Percentiles rank a stretch among this genome's conserved stretches.
phyloP scores from a whole-genome alignment of 1,140 invertebrate genomes.

The Trichoplusia ni region DNA sequence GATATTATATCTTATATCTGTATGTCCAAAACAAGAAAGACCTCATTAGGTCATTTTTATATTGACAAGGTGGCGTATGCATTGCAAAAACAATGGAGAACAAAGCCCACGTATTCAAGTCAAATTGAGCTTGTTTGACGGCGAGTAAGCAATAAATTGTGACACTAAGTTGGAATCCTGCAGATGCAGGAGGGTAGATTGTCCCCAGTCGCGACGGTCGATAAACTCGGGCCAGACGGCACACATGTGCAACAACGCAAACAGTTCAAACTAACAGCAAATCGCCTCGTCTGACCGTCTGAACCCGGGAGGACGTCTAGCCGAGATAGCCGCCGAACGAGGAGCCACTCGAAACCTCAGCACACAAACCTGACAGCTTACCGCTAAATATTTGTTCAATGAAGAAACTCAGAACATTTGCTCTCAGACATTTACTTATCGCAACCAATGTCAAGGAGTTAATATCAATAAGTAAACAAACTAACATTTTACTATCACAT shows the following conservation, averaged over 20 bases:
- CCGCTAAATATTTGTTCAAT: background rate
- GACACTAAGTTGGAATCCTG: background rate
- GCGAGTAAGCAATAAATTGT: background rate
- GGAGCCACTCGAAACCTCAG: background rate
- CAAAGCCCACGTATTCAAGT: too few relatives aligned
- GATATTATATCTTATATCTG: too few relatives aligned
- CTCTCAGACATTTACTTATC: background rate
- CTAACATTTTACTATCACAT: too few relatives aligned
- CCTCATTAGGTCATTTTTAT: too few relatives aligned
- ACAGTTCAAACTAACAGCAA: conserved; percentile 51
- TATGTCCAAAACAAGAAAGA: too few relatives aligned
- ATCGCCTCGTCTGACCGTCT: conserved; percentile 50
- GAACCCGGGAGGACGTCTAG: conserved; percentile 41
- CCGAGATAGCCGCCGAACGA: conserved; percentile 16
- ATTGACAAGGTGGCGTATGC: background rate
- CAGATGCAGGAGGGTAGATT: conserved; percentile 22
- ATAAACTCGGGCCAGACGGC: conserved; percentile 63
- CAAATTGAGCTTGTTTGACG: too few relatives aligned
- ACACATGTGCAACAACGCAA: conserved; percentile 56
- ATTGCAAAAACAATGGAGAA: too few relatives aligned
- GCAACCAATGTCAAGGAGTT: too few relatives aligned
- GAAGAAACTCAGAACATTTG: background rate
- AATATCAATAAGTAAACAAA: too few relatives aligned
- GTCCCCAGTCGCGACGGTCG: conserved; percentile 61
- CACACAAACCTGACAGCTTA: background rate